These are phyloP conservation scores for Aphelenchoides besseyi DNA, from an alignment of 1,140 invertebrate species.

Conservation along the genomic window DNA sequence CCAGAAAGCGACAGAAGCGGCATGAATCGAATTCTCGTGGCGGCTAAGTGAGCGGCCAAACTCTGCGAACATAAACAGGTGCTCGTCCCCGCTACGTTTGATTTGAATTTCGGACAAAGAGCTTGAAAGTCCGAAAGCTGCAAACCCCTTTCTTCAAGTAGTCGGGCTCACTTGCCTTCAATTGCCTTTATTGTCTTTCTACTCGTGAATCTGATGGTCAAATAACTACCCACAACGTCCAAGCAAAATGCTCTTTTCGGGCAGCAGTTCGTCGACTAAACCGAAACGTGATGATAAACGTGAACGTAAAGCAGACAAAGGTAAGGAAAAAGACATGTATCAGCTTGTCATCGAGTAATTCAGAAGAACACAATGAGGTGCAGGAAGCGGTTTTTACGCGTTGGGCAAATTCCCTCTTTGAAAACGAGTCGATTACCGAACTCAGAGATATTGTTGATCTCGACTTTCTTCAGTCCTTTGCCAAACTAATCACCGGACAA, in stretches of 20 bases:
- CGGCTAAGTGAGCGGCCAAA: too few relatives aligned
- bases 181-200: too few relatives aligned
- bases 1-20: too few relatives aligned
- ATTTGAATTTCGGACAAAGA: too few relatives aligned
- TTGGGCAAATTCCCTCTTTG: slow-evolving; percentile 56
- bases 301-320: slow-evolving; percentile 43
- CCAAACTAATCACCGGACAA: slow-evolving; percentile 48
- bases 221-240: too few relatives aligned
- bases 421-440: slow-evolving; percentile 37
- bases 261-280: slow-evolving; percentile 34
- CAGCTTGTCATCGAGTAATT: slow-evolving; percentile 6
- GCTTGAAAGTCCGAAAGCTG: too few relatives aligned
- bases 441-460: slow-evolving; percentile 52
- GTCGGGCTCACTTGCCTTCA: too few relatives aligned
- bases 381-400: slow-evolving; percentile 57
- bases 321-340: slow-evolving; percentile 12
- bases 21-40: too few relatives aligned
- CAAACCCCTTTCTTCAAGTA: too few relatives aligned
- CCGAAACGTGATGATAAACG: slow-evolving; percentile 47
- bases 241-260: slow-evolving; percentile 43
- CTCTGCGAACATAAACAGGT: too few relatives aligned
- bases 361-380: slow-evolving; percentile 49
- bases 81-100: too few relatives aligned
- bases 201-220: too few relatives aligned
- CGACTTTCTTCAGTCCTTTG: slow-evolving; percentile 46